phyloP scores from a whole-genome alignment of 2,113 vertebrate species.

The Picathartes gymnocephalus region DNA sequence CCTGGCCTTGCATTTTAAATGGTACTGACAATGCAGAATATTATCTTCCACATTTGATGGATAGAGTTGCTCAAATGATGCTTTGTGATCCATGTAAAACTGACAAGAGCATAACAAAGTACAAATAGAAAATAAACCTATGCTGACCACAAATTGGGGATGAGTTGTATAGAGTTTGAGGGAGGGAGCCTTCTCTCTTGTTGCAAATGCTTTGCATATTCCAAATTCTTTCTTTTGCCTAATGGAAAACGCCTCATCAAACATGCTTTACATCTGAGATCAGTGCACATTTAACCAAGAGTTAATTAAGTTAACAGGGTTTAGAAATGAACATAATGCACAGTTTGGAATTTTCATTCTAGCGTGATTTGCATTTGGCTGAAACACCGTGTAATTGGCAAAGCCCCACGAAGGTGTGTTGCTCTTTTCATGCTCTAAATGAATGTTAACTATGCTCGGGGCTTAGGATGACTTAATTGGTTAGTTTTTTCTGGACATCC shows the following conservation, averaged over 20 bases:
- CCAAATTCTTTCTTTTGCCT: neutral
- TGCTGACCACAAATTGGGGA: neutral
- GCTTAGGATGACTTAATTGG: neutral
- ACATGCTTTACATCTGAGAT: neutral
- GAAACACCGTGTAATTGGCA: neutral
- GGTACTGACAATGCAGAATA: neutral
- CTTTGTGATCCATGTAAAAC: neutral
- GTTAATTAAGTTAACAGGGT: slow-evolving; percentile 42
- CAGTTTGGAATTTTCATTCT: slow-evolving; percentile 20
- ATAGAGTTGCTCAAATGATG: neutral
- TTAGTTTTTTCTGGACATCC: neutral
- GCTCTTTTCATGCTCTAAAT: slow-evolving; percentile 15
- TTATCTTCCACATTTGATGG: neutral
- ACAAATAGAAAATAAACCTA: neutral
- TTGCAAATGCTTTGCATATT: neutral
- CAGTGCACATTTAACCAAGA: slow-evolving; percentile 11
- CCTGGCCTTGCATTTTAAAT: neutral
- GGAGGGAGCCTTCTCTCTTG: neutral
- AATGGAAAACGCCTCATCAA: slow-evolving; percentile 10
- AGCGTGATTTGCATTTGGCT: slow-evolving; percentile 31
- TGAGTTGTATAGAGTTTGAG: neutral
- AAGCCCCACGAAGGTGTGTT: slow-evolving; percentile 3
- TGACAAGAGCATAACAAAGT: neutral
- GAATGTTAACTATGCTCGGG: neutral
- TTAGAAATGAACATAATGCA: slow-evolving; percentile 25